Base-by-base conservation (phyloP, 2,113 vertebrate species). In the Misgurnus mizolepis region DNA sequence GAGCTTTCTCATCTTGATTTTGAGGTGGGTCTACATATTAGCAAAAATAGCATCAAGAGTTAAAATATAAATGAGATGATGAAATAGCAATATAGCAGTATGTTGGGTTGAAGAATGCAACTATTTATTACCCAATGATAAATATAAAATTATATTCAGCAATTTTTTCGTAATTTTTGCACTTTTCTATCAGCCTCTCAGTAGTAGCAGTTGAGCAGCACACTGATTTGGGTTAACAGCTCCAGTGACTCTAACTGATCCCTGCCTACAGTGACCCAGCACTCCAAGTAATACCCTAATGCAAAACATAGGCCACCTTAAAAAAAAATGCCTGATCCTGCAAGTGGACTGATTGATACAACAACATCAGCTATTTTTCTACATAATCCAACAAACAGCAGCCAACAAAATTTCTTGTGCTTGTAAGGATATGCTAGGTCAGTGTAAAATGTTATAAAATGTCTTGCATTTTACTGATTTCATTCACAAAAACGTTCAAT, bases 201-300 rank as follows among this genome's bases (percentile, higher is more conserved):
- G 79, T 81, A 85, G 79, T 74, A 47, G 53, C 61, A 65, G 58
- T n/a, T 69, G 49, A 83, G 79, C 70, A 79, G 84, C 82, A 81
- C 43, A 84, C 79, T 78, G 79, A 80, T 78, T 74, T 62, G 9
- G 67, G 56, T 53, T 77, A 74, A 60, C 67, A 58, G 67, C 60
- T 79, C 45, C 70, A 81, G 67, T 69, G 64, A 69, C 39, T 39
- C 64, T 77, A 69, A 77, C 56, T 65, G 64, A 81, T 81, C 68
- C 75, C 79, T 18, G 75, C 41, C 53, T 68, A 76, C 71, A 45
- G 10, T 41, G 71, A 74, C 22, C 55, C 27, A 76, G 7, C 73
- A 76, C 58, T 34, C 27, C 27, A 34, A 34, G 27, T 22, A 34
- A 34, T 34, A 34, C 27, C 27, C 27, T 34, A 34, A 34, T 34